phyloP scores from a whole-genome alignment of 2,113 vertebrate species.

The Caretta caretta region DNA sequence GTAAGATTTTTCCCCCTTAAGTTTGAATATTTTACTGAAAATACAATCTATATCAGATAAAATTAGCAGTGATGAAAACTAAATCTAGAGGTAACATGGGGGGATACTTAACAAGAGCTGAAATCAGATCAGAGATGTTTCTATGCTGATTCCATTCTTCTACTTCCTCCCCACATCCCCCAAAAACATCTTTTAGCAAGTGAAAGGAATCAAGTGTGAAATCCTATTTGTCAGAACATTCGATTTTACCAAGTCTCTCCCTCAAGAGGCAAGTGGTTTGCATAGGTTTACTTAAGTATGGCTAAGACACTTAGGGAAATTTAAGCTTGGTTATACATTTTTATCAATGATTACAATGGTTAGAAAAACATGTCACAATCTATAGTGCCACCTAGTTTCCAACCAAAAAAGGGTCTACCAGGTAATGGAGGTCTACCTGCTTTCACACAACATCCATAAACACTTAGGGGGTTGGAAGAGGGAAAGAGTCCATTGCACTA shows the following conservation, averaged over 20 bases:
- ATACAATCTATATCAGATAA: background rate
- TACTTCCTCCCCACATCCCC: background rate
- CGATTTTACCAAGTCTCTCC: slow-evolving; percentile 37
- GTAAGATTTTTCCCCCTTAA: background rate
- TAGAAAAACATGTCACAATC: background rate
- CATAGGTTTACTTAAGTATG: slow-evolving; percentile 42
- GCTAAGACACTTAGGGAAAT: background rate
- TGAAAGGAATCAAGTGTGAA: slow-evolving; percentile 9
- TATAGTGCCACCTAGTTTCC: slow-evolving; percentile 40
- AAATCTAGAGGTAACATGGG: background rate
- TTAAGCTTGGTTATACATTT: background rate
- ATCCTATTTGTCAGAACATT: slow-evolving; percentile 31
- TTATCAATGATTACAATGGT: slow-evolving; percentile 5
- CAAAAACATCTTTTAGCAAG: background rate
- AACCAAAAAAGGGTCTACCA: background rate
- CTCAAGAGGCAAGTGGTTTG: slow-evolving; percentile 54
- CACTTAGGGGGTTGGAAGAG: accelerated
- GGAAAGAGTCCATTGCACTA: background rate
- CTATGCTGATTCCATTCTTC: background rate
- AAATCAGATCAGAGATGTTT: background rate
- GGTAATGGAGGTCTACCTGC: background rate
- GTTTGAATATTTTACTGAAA: background rate
- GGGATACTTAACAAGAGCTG: accelerated
- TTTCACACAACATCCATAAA: background rate
- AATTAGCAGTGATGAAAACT: background rate